Evolutionary conservation across 2,888 invertebrate genomes (phyloP).

Genomic region (Cheilosia soror): DNA sequence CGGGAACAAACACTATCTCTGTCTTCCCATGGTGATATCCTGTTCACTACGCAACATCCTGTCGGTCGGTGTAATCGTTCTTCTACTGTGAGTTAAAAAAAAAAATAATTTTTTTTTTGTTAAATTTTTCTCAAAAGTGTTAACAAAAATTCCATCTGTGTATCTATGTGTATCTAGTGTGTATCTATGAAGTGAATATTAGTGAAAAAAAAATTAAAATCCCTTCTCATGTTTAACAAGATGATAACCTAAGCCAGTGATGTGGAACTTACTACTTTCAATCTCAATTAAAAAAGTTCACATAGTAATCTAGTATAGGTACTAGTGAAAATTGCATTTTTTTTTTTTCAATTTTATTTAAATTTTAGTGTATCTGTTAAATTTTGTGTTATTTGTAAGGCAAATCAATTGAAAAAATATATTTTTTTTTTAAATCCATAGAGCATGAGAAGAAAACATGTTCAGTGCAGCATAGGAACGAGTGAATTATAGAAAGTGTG

Average conservation of each 20-base stretch:
- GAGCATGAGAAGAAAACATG: conserved; percentile 67
- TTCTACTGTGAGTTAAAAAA: conserved; percentile 13
- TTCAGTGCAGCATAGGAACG: conserved; percentile 50
- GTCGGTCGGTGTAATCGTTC: conserved; percentile 55
- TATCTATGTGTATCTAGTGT: conserved; percentile 17
- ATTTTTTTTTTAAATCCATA: not conserved
- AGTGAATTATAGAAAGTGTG: conserved; percentile 48
- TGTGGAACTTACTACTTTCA: conserved; percentile 42
- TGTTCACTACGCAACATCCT: conserved; percentile 69
- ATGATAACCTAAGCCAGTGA: conserved; percentile 61
- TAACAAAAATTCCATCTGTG: not conserved
- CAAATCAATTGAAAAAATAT: conserved; percentile 35
- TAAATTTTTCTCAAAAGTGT: no score
- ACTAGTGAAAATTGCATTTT: conserved; percentile 16
- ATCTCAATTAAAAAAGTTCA: conserved; percentile 52
- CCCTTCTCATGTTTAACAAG: conserved; percentile 26
- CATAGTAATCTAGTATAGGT: not conserved
- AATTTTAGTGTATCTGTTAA: conserved; percentile 30
- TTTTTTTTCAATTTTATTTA: not conserved
- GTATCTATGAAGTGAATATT: conserved; percentile 6
- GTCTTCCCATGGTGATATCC: conserved; percentile 59
- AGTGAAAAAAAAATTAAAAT: conserved; percentile 16
- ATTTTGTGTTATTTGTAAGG: conserved; percentile 14
- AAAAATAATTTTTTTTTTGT: not conserved
- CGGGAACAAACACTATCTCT: conserved; percentile 66